Evolutionary conservation across 2,888 invertebrate genomes (phyloP), one percentile per base, ranked within the genome.

Genomic region (Alloscopus bannaensis): DNA sequence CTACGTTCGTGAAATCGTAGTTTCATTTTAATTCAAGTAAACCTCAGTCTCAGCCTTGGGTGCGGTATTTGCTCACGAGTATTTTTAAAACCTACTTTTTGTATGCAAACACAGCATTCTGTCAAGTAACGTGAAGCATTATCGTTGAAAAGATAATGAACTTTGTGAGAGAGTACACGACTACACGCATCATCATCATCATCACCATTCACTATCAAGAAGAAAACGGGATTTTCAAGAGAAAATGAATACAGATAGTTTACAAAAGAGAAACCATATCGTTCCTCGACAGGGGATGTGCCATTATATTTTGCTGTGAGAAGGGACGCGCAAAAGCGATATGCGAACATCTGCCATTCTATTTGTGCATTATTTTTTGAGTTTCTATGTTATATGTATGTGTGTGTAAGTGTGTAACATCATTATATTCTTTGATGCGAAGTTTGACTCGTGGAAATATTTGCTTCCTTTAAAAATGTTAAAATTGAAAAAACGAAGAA

Each of bases 141-240:
- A n/a, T n/a, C n/a, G n/a, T n/a, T 71, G 50, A 60, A 57, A 69
- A 62, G 13, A 59, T 45, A 47, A 62, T 62, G 60, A 62, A 18
- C 29, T 47, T 69, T 68, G 68, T 76, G 68, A 60, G 68, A 76
- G 52, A 60, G 55, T 40, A 40, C 31, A 57, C 4, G 42, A 36
- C 57, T 28, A 36, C 24, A 62, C 55, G 50, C 62, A 76, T 68
- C 62, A 68, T 68, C 76, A 76, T n/a, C n/a, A n/a, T n/a, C 4
- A 52, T 50, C 57, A 40, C 50, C 24, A 62, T 62, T 60, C 62
- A 76, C 76, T 68, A 68, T 68, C 76, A 76, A 69, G 76, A 57
- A 47, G 57, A 45, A 75, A 76, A 76, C 76, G 76, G 76, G 76
- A 76, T 60, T 76, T 76, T 76, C 62, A 45, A 76, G 68, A 69